Base-by-base conservation (phyloP, 2,888 invertebrate genomes). In the Aphidoletes aphidimyza region DNA sequence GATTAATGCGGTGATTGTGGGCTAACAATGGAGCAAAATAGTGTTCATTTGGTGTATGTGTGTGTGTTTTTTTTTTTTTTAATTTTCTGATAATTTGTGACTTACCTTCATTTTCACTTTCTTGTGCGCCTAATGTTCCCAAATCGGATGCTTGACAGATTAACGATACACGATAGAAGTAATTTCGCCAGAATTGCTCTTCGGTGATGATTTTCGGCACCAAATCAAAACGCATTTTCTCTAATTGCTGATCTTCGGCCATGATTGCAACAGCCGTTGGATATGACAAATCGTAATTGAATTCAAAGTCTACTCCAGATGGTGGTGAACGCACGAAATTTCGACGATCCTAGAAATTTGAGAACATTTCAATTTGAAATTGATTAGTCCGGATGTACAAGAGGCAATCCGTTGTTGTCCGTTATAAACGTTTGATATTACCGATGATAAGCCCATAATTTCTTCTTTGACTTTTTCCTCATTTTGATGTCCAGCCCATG, bases 111-210 rank as follows among this genome's bases (percentile, higher is more conserved):
- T 89, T 89, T 85, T 90, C 89, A 81, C 86, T 85, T 85, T 90
- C 90, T 88, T 90, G 90, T 85, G 88, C 89, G 85, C 90, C 90
- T 86, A 90, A 88, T 86, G 90, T 90, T 86, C 90, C 90, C 87
- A 90, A 87, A 86, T 98, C 97, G 90, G 95, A 96, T 87, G 98
- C 98, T 92, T 99, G 99, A 89, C 98, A 97, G 90, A 99, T 97
- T 88, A 99, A 94, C 88, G 97, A 98, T 87, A 99, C 96, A 89
- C 99, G 96, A 92, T 99, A 99, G 92, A 99, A 99, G 91, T 99
- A 99, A 92, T 99, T 99, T 89, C 98, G 94, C 99, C 99, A 99
- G 92, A 99, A 99, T 89, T 96, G 95, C 91, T 98, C 98, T 92
- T 99, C 99, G 88, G 95, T 95, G 90, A 97, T 96, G 88, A 97